Evolutionary conservation across 1,140 invertebrate genomes (phyloP), one percentile per base, ranked within the genome.

Genomic region (Drosophila pectinifera): DNA sequence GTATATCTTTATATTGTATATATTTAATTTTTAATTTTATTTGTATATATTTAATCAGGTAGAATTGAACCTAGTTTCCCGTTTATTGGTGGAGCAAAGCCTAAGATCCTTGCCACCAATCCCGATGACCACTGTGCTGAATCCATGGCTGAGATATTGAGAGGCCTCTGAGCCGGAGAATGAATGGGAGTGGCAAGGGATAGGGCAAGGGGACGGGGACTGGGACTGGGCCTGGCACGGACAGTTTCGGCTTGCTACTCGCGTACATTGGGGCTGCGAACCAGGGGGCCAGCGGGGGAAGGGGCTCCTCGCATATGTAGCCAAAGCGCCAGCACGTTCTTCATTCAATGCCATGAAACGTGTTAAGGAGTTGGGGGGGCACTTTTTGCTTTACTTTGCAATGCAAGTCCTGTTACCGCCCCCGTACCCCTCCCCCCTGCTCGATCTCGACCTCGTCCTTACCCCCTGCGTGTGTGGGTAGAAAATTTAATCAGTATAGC

Each of bases 401-500:
- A 86, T 88, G 82, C 83, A 86, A 76, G 78, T 61, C 56, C 62
- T 65, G 58, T 42, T 26, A 14, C 16, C 14, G 31, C 18, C 5
- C 38, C 20, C 38, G 34, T 31, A n/a, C n/a, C 31, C 38, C 36
- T 18, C 39, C 20, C 14, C 18, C 39, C 10, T 48, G 28, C 51
- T n/a, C n/a, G n/a, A n/a, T 26, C 16, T 28, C 14, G 31, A 14
- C 5, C 38, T 28, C 38, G 34, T 31, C 31, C 38, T 41, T 18
- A 39, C 20, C 14, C 18, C 39, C 10, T 48, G 28, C 51, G 28
- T 49, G 53, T 63, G 58, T 73, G 34, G 43, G 31, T 46, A 51
- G 61, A 34, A 80, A 88, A 88, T 88, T 89, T 88, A 88, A 88
- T 88, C 84, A 88, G 84, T 80, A 78, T 77, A 59, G 56, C 83